Evolutionary conservation across 2,113 vertebrate species (phyloP).

Genomic region (Nestor notabilis): DNA sequence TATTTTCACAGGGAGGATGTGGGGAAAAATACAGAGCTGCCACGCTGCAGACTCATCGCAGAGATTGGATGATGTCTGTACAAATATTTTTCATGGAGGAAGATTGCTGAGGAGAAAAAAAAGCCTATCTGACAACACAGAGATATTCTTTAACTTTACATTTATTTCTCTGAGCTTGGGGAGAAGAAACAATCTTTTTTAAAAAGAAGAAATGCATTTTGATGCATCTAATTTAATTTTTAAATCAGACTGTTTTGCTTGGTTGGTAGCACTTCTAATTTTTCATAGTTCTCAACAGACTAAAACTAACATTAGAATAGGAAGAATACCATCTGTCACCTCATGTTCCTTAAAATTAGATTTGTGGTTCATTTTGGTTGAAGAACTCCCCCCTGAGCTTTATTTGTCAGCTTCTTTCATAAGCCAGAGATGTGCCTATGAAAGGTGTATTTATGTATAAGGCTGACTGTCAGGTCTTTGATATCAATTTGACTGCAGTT

Average conservation of each 20-base stretch:
- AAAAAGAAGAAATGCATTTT: not conserved
- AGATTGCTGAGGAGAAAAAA: not conserved
- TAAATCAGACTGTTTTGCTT: not conserved
- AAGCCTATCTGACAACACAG: not conserved
- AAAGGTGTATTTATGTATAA: not conserved
- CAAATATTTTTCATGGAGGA: not conserved
- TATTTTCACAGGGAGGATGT: not conserved
- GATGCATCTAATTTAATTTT: not conserved
- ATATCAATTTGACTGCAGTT: not conserved
- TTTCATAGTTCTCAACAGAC: not conserved
- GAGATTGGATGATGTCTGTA: not conserved
- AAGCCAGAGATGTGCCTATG: not conserved
- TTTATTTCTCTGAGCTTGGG: not conserved
- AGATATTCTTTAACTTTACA: not conserved
- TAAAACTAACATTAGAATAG: not conserved
- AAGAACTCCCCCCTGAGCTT: not conserved
- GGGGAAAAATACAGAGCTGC: not conserved
- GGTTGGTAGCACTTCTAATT: not conserved
- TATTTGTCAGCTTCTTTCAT: not conserved
- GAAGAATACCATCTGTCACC: not conserved
- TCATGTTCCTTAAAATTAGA: not conserved
- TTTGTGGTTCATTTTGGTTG: not conserved
- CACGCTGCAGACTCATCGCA: not conserved
- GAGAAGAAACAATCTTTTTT: not conserved
- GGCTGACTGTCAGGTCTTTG: not conserved